A percentile compares a stretch with the other conserved stretches of the same genome.
Conservation (phyloP, 2,113 vertebrate genomes). For the Actinemys pallida region DNA sequence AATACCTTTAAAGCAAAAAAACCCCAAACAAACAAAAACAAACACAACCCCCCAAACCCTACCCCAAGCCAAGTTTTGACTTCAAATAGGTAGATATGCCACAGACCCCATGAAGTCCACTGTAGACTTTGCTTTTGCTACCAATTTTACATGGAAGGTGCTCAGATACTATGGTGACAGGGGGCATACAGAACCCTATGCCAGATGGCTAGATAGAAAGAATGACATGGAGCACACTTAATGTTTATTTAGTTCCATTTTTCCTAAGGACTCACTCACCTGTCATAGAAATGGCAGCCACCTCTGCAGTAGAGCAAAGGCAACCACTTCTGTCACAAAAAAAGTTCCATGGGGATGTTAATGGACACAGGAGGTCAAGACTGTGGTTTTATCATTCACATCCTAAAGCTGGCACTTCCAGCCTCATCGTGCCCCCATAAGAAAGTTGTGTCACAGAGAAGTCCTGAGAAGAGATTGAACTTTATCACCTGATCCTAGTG, state of each 20-base stretch:
- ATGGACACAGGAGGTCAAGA: neutral
- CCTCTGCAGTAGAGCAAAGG: neutral
- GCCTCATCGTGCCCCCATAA: neutral
- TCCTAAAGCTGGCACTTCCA: neutral
- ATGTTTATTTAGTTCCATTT: neutral
- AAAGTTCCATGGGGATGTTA: neutral
- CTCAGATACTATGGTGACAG: neutral
- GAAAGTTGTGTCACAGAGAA: neutral
- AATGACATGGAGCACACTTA: neutral
- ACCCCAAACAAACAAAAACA: neutral
- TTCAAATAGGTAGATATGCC: neutral
- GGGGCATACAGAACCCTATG: neutral
- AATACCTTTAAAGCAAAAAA: neutral
- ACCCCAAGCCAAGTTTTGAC: neutral
- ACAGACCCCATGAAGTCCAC: neutral
- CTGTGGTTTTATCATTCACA: neutral
- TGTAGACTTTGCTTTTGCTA: too few relatives aligned
- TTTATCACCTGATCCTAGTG: neutral
- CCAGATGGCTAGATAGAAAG: accelerated
- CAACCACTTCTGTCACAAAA: neutral
- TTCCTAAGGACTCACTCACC: neutral
- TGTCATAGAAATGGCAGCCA: neutral
- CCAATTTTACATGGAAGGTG: neutral
- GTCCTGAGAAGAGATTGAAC: neutral
- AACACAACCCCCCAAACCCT: neutral